Base-by-base conservation (phyloP, 2,888 invertebrate genomes). In the Serripes groenlandicus region DNA sequence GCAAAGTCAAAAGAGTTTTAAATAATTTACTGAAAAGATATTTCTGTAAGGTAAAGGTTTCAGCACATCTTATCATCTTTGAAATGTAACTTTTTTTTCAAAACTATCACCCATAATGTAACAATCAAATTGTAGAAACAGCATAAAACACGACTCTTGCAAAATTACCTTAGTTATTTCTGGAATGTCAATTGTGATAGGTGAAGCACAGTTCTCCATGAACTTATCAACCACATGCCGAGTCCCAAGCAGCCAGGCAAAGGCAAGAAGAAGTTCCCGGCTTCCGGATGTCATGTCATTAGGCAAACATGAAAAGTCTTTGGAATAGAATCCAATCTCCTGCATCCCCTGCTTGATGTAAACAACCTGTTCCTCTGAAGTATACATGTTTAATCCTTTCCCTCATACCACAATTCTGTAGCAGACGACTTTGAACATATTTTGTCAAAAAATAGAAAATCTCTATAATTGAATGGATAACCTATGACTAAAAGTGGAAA, bases 191-290 rank as follows among this genome's bases (percentile, higher is more conserved):
- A 89, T 85, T 52, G 89, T 86, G 5, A 92, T 21, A 11, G 90
- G 91, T 21, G 90, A 89, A 21, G 89, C 72, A 73, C 91, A 88
- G 15, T 88, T 74, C 34, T 90, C 85, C 89, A 93, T 92, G 72
- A 94, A 92, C 75, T 90, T 89, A 42, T 90, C 90, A 23, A 94
- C 87, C 4, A 94, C 60, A 64, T 85, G 81, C 69, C 93, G 91
- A 77, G 91, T 91, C 78, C 92, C 92, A 68, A 94, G 66, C 69
- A 94, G 84, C 94, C 94, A 94, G 28, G 92, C 94, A 68, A 93
- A 83, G 1, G 93, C 94, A 60, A 94, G 88, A 71, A 94, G 84
- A 21, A 94, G 84, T 74, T 94, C 93, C 32, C 94, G 82, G 79
- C 93, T 93, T 0, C 94, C 94, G 32, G 60, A 66, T 15, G 74